Conservation (phyloP, 2,113 vertebrate species). For the Boulengerochromis microlepis region DNA sequence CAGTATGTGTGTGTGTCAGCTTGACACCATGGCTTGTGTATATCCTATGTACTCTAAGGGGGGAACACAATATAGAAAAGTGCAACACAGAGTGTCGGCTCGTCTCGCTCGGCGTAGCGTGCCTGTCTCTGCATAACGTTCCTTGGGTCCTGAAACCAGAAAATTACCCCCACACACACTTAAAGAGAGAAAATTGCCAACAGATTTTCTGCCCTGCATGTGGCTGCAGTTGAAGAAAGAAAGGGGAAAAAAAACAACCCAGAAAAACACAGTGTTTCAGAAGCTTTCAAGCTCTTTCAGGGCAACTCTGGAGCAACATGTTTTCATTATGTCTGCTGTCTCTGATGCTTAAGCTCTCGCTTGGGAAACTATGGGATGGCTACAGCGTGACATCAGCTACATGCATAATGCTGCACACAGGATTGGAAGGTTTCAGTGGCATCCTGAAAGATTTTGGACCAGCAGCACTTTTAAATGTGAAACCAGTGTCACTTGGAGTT, state of each 20-base stretch:
- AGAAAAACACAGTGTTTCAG: neutral
- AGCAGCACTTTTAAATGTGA: neutral
- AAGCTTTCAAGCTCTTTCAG: neutral
- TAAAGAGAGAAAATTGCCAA: slow-evolving; percentile 40
- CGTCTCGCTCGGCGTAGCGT: slow-evolving; percentile 14
- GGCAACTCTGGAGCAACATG: neutral
- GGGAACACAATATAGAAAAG: neutral
- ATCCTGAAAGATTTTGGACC: neutral
- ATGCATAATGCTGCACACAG: neutral
- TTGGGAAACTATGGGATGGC: neutral
- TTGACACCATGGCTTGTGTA: neutral
- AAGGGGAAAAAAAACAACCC: neutral
- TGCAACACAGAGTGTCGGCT: neutral
- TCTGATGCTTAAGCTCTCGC: neutral
- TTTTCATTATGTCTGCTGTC: neutral
- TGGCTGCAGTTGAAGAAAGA: neutral
- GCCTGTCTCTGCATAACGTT: slow-evolving; percentile 15
- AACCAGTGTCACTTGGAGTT: neutral
- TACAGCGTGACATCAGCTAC: neutral
- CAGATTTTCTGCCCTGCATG: slow-evolving; percentile 21
- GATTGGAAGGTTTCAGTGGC: neutral
- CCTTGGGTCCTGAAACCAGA: slow-evolving; percentile 16
- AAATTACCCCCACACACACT: slow-evolving; percentile 20
- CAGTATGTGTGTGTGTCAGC: neutral
- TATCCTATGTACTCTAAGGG: neutral